Percentiles rank a stretch among this genome's conserved stretches.
These are phyloP conservation scores for Phodopus roborovskii DNA, from an alignment of 2,113 vertebrate genomes.

Conservation along the genomic window DNA sequence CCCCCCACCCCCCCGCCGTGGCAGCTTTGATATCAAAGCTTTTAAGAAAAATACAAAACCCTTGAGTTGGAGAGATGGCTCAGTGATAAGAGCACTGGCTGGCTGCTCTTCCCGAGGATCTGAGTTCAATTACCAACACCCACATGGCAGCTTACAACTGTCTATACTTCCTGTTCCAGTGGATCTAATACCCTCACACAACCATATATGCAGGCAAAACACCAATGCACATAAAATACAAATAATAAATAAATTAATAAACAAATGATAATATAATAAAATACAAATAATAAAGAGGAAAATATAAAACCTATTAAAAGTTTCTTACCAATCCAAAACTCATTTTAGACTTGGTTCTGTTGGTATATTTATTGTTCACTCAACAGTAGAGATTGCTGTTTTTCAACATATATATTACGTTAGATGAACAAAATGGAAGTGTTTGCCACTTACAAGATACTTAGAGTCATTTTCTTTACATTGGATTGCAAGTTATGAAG, in stretches of 20 bases:
- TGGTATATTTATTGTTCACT: conserved; percentile 3
- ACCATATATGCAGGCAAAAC: no score
- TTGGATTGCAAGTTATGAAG: not conserved
- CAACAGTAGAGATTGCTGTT: not conserved
- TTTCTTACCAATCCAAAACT: not conserved
- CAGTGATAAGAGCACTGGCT: no score
- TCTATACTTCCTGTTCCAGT: no score
- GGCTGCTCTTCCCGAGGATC: not conserved
- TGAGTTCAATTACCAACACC: no score
- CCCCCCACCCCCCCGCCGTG: not conserved
- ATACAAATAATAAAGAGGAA: no score
- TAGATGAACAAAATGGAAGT: not conserved
- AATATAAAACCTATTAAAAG: no score
- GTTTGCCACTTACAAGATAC: not conserved
- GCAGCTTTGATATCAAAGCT: not conserved
- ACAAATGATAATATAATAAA: no score
- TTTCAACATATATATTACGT: conserved; percentile 46
- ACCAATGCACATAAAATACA: no score
- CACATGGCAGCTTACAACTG: no score
- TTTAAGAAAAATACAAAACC: not conserved
- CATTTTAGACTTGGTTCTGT: not conserved
- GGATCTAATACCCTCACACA: no score
- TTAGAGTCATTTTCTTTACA: not conserved
- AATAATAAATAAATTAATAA: no score
- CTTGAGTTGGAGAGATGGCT: no score